Evolutionary conservation across 2,113 vertebrate genomes (phyloP).

Genomic region (Urocolius indicus): DNA sequence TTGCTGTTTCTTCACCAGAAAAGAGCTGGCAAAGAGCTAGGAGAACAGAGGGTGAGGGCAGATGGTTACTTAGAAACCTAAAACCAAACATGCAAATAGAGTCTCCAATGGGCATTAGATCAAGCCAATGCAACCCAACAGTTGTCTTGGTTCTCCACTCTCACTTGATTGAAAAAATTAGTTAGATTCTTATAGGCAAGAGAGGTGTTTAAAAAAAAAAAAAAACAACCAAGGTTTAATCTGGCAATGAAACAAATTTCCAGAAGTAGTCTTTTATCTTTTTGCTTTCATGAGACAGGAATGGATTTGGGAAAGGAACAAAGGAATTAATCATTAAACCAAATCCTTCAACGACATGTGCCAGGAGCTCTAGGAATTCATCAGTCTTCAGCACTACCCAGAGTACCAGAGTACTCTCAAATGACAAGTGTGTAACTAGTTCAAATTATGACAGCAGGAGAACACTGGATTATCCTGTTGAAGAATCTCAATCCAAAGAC

Average conservation of each 20-base stretch:
- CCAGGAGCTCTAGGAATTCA: not conserved
- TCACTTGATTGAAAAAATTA: conserved; percentile 12
- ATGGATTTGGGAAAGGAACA: conserved; percentile 20
- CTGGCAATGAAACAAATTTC: not conserved
- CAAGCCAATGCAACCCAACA: not conserved
- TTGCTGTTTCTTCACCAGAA: not conserved
- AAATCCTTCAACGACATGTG: not conserved
- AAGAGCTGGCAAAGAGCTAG: not conserved
- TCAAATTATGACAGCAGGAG: not conserved
- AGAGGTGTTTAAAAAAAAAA: not conserved
- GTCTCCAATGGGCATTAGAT: not conserved
- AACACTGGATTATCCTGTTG: not conserved
- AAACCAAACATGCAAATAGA: not conserved
- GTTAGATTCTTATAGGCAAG: not conserved
- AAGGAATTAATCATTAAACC: conserved; percentile 14
- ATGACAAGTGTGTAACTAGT: not conserved
- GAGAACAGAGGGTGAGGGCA: not conserved
- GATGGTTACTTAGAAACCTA: not conserved
- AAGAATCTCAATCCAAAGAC: not conserved
- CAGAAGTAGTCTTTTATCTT: not conserved
- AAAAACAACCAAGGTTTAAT: too few species aligned
- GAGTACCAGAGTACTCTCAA: not conserved
- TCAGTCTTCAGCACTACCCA: not conserved
- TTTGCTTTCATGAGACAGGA: not conserved
- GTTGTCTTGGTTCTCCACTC: not conserved